Conservation (phyloP, 2,888 invertebrate species). For the Oligia fasciuncula region DNA sequence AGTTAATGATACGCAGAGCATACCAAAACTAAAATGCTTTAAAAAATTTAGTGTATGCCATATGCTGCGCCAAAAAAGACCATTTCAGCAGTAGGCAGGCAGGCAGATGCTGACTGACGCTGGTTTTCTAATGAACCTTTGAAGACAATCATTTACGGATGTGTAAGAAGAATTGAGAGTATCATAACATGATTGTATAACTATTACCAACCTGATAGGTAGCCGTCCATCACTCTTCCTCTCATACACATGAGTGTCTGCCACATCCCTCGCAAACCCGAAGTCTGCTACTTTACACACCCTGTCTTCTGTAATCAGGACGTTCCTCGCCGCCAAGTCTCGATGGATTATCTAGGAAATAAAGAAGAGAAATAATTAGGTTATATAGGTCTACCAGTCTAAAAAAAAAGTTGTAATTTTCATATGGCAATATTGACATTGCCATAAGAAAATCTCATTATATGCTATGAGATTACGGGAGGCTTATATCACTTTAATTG, state of each 20-base stretch:
- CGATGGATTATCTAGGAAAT: slow-evolving; percentile 94
- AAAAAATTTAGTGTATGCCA: neutral
- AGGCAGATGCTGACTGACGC: neutral
- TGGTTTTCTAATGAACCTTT: neutral
- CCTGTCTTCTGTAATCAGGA: slow-evolving; percentile 96
- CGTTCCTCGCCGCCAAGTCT: slow-evolving; percentile 96
- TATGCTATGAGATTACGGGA: no score
- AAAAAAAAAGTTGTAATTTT: no score
- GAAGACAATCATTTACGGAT: neutral
- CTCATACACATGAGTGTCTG: slow-evolving; percentile 96
- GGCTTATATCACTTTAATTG: neutral
- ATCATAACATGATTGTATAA: neutral
- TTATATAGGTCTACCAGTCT: neutral
- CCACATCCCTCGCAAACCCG: slow-evolving; percentile 97
- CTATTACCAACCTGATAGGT: slow-evolving; percentile 90
- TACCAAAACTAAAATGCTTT: neutral
- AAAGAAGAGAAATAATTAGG: no score
- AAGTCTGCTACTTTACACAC: slow-evolving; percentile 98
- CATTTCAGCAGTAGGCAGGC: neutral
- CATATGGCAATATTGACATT: no score
- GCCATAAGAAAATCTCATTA: no score
- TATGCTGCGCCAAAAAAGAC: neutral
- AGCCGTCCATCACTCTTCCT: slow-evolving; percentile 95
- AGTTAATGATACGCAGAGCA: neutral
- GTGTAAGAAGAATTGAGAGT: neutral